These are phyloP conservation scores for Megalops cyprinoides DNA, from an alignment of 2,797 vertebrate species.

Conservation along the genomic window DNA sequence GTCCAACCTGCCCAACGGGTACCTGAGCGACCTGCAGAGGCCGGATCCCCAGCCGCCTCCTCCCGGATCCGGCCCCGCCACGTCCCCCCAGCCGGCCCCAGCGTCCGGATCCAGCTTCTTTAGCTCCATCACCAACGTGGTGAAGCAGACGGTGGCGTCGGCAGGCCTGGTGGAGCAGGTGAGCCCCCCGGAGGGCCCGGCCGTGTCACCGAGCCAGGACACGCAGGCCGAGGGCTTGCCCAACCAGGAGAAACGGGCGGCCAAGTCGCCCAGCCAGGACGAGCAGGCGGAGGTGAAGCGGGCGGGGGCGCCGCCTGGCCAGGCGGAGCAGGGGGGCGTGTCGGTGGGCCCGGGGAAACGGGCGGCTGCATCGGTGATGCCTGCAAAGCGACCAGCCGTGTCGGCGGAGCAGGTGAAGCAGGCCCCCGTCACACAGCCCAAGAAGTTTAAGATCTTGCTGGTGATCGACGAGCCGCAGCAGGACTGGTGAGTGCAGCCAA, in stretches of 20 bases:
- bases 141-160: constrained; percentile 90
- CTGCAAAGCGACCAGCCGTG: too few relatives aligned
- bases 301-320: too few relatives aligned
- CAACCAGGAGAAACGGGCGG: background rate
- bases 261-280: too few relatives aligned
- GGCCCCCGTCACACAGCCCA: constrained; percentile 76
- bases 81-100: constrained; percentile 72
- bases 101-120: constrained; percentile 88
- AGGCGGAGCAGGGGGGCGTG: too few relatives aligned
- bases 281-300: too few relatives aligned
- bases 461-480: constrained; percentile 90
- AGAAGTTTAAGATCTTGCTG: constrained; percentile 91
- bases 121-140: constrained; percentile 93
- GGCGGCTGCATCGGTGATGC: background rate
- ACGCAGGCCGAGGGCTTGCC: background rate
- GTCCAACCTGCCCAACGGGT: constrained; percentile 96
- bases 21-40: constrained; percentile 96
- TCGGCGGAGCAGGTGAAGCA: constrained; percentile 88
- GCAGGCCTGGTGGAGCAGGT: background rate
- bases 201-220: background rate
- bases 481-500: constrained; percentile 88
- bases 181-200: too few relatives aligned
- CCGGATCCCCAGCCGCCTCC: constrained; percentile 85
- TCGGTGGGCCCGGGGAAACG: too few relatives aligned
- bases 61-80: constrained; percentile 49